These are phyloP conservation scores for Eidolon helvum DNA, from an alignment of 2,113 vertebrate species.

Conservation along the genomic window DNA sequence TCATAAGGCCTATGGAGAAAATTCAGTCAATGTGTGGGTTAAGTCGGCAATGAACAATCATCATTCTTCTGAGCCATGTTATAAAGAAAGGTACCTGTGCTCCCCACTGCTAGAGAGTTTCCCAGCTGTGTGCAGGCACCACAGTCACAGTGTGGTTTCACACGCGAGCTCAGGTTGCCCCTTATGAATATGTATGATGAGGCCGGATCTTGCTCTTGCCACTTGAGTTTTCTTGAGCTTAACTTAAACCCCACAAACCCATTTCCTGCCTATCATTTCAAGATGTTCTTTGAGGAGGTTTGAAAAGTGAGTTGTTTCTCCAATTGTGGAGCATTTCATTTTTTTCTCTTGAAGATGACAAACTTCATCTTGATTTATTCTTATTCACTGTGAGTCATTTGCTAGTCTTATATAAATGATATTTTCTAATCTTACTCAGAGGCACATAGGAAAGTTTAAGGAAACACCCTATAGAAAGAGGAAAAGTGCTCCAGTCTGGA, in stretches of 20 bases:
- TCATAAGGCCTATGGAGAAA: background rate
- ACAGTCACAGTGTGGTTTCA: constrained; percentile 10
- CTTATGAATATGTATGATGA: constrained; percentile 52
- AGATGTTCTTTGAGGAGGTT: constrained; percentile 26
- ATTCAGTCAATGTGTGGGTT: background rate
- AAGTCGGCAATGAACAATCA: background rate
- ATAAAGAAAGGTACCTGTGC: background rate
- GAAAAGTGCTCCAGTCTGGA: background rate
- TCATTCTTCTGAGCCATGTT: background rate
- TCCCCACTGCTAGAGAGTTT: background rate
- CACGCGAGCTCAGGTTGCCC: constrained; percentile 35
- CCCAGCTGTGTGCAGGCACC: constrained; percentile 39
- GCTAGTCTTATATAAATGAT: constrained; percentile 34
- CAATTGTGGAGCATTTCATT: constrained; percentile 37
- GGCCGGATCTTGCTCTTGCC: background rate
- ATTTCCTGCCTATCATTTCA: constrained; percentile 40
- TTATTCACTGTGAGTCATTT: constrained; percentile 52
- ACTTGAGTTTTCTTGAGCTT: background rate
- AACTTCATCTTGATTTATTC: constrained; percentile 36
- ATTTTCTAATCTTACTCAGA: constrained; percentile 26
- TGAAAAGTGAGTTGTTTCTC: constrained; percentile 65
- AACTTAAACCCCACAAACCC: background rate
- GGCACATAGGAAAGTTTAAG: constrained; percentile 63
- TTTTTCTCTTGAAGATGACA: constrained; percentile 5
- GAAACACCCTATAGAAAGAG: constrained; percentile 53